Base-by-base conservation (phyloP, 1,140 invertebrate species). In the Hyles vespertilio region DNA sequence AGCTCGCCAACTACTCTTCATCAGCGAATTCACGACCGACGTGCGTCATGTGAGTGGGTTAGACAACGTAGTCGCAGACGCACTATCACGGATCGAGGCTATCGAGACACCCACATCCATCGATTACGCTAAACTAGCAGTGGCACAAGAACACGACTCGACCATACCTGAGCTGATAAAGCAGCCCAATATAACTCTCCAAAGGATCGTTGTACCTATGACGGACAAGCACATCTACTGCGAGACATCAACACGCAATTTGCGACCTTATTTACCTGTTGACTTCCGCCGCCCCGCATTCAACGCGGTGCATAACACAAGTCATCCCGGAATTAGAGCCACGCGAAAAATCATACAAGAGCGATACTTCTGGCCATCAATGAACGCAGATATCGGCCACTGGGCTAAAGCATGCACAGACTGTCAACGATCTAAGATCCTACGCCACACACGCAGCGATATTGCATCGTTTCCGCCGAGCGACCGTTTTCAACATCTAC, bases 11-110 rank as follows among this genome's bases (percentile, higher is more conserved):
- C 12, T 58, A n/a, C n/a, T 10, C 1, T 59, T 46, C n/a, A 59
- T 52, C 10, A 33, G 56, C 6, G 43, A 59, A 52, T 59, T 59
- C 22, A 58, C 48, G 32, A 46, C 54, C 5, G 33, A 51, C 12
- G 43, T 46, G 3, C 53, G 53, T 32, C 44, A 55, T n/a, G 10
- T 46, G 6, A 55, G 12, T n/a, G 53, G 53, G 7, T 4, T 10
- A 9, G 44, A 46, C 8, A 55, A 55, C 44, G 7, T 45, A 4
- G 53, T 55, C 12, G 53, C 53, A 9, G 40, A 46, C 22, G 10
- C 43, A 7, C 22, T 56, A 32, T 46, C 12, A 9, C 54, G 54
- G 3, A n/a, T 56, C 12, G 54, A 56, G 12, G 46, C 32, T 2
- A 47, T 56, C n/a, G 9, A 7, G 3, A 32, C 40, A 45, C 43